Evolutionary conservation across 1,140 invertebrate genomes (phyloP), one percentile per base, ranked within the genome.

Genomic region (Drosophila aff.): DNA sequence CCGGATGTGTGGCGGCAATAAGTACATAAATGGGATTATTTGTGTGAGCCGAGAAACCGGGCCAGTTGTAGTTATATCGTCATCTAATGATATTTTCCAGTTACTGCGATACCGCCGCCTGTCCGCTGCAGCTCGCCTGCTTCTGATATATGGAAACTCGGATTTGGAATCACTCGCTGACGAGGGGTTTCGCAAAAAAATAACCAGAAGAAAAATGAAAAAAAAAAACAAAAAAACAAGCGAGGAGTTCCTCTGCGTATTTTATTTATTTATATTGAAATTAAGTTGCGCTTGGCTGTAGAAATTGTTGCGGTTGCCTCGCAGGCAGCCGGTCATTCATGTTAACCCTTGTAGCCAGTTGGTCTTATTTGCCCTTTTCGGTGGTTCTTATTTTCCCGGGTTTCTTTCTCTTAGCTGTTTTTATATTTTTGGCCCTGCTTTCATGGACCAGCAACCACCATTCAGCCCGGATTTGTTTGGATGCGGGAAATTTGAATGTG

Each of bases 261-360:
- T 89, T 89, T 90, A 89, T 89, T 90, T 89, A 89, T 89, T 89
- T 89, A 90, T 89, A 76, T 90, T 90, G 84, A 89, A 89, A 89
- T 89, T 84, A 90, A 89, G 84, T 90, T 89, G 81, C 84, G 77
- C 73, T 78, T 81, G 64, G 55, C 66, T 83, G 77, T 83, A 75
- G 84, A 89, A 89, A 89, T 89, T 89, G 85, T 89, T 90, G 84
- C 84, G 81, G 84, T 84, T 69, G 73, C 66, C 41, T 57, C 43
- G 59, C 49, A n/a, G 44, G 44, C 69, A 40, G 33, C 43, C 52
- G 66, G 52, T 60, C 67, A 55, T 59, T 60, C 80, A 80, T 89
- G 80, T 89, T 87, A 89, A 86, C 84, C 81, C 84, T 89, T 86
- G 76, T 81, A 87, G 59, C 65, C 68, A 66, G 73, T 71, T 69